These are phyloP conservation scores for Melitaea cinxia DNA, from an alignment of 1,140 invertebrate genomes.

Conservation along the genomic window DNA sequence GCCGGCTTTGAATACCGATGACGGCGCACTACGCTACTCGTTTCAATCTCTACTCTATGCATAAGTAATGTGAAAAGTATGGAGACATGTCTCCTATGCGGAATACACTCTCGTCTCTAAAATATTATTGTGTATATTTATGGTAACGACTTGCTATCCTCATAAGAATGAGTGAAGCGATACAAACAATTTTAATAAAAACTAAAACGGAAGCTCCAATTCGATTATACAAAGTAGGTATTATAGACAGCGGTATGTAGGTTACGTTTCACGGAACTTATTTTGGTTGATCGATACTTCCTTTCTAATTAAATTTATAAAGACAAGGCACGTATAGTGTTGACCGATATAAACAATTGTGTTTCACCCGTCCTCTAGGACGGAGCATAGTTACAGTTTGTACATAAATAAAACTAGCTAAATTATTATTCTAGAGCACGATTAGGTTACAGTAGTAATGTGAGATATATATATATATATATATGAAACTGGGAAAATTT, in stretches of 20 bases:
- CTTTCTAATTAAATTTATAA: not conserved
- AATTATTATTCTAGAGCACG: no score
- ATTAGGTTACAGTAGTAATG: no score
- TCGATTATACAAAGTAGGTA: not conserved
- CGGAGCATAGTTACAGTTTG: no score
- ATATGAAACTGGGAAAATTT: no score
- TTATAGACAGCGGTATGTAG: not conserved
- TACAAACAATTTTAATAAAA: conserved; percentile 14
- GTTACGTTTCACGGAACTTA: not conserved
- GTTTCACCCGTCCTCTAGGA: no score
- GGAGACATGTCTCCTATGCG: conserved; percentile 59
- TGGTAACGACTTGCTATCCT: conserved; percentile 61
- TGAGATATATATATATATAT: no score
- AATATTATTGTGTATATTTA: conserved; percentile 72
- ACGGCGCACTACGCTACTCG: conserved; percentile 65
- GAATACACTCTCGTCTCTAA: conserved; percentile 59
- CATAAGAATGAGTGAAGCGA: conserved; percentile 7
- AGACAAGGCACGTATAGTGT: no score
- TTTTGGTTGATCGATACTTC: not conserved
- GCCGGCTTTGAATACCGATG: conserved; percentile 72
- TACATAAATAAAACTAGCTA: no score
- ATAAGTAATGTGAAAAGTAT: conserved; percentile 80
- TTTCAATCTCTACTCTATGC: conserved; percentile 80
- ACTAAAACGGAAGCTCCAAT: not conserved
- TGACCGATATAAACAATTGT: no score